Conservation (phyloP, 2,797 vertebrate genomes). For the Pseudocheirus occidentalis region DNA sequence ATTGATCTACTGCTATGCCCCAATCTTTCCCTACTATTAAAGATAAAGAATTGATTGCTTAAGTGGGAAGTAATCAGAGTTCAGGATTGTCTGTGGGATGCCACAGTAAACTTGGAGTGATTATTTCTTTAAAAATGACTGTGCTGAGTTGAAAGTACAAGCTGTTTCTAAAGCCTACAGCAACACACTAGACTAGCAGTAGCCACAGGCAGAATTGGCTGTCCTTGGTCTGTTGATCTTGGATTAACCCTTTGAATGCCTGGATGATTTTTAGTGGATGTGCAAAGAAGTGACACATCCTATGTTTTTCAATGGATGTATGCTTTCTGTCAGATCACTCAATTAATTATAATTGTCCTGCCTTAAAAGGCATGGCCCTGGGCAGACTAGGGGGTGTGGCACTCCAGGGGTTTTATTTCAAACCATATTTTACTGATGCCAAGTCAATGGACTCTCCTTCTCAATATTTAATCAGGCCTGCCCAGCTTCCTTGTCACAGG, state of each 20-base stretch:
- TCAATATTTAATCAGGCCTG: constrained; percentile 83
- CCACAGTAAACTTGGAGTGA: constrained; percentile 47
- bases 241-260: constrained; percentile 81
- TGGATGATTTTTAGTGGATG: constrained; percentile 66
- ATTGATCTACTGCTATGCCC: constrained; percentile 43
- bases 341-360: constrained; percentile 84
- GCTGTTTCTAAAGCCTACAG: constrained; percentile 78
- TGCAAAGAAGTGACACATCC: constrained; percentile 70
- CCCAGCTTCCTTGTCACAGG: constrained; percentile 59
- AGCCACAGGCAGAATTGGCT: constrained; percentile 81
- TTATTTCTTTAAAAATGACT: constrained; percentile 62
- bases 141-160: constrained; percentile 79
- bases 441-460: constrained; percentile 79
- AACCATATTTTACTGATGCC: constrained; percentile 74
- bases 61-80: constrained; percentile 23
- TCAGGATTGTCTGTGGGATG: constrained; percentile 45
- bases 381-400: constrained; percentile 78
- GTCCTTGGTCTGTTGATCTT: constrained; percentile 79
- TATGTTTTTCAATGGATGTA: constrained; percentile 66
- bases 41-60: constrained; percentile 55
- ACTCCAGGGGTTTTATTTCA: constrained; percentile 82
- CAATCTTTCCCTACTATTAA: constrained; percentile 38
- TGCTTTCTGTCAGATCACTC: constrained; percentile 82
- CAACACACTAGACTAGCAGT: constrained; percentile 79
- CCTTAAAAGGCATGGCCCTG: constrained; percentile 80